Evolutionary conservation across 2,888 invertebrate species (phyloP), one percentile per base, ranked within the genome.

Genomic region (Liopterus haemorrhoidalis): DNA sequence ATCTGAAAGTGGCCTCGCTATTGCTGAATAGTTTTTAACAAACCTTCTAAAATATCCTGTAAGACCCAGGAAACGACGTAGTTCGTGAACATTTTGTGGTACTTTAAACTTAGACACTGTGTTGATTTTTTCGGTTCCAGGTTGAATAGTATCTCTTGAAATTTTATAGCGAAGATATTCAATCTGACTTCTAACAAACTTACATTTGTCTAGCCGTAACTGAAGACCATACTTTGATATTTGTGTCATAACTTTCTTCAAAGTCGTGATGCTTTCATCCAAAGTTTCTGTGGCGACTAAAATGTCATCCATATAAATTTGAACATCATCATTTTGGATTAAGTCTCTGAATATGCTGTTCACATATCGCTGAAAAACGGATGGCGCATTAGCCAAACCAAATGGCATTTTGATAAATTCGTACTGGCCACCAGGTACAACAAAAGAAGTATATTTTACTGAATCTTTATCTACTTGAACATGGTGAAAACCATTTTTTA

Each of bases 31-130:
- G n/a, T n/a, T n/a, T n/a, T n/a, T n/a, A n/a, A n/a, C n/a, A n/a
- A n/a, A n/a, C n/a, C n/a, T n/a, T n/a, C n/a, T n/a, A n/a, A n/a
- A n/a, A n/a, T n/a, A n/a, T n/a, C n/a, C n/a, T n/a, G n/a, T n/a
- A n/a, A n/a, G n/a, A n/a, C 57, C 54, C 11, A 55, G 4, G 27
- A 56, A 56, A 5, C 48, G 43, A 35, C 50, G 31, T 5, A 57
- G 37, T 16, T 52, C 46, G 1, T 48, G 44, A 1, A 48, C 41
- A 33, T 44, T 53, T 1, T 12, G 27, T 3, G 57, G 55, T 2
- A 24, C 16, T 5, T 46, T 43, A 35, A 56, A 57, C n/a, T 53
- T 35, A 3, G 22, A 11, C 6, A 57, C 49, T 2, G 50, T 43
- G 5, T 21, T 27, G 0, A 48, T 50, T 46, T 57, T 55, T 6